These are phyloP conservation scores for Podilymbus podiceps DNA, from an alignment of 2,113 vertebrate species.

Conservation along the genomic window DNA sequence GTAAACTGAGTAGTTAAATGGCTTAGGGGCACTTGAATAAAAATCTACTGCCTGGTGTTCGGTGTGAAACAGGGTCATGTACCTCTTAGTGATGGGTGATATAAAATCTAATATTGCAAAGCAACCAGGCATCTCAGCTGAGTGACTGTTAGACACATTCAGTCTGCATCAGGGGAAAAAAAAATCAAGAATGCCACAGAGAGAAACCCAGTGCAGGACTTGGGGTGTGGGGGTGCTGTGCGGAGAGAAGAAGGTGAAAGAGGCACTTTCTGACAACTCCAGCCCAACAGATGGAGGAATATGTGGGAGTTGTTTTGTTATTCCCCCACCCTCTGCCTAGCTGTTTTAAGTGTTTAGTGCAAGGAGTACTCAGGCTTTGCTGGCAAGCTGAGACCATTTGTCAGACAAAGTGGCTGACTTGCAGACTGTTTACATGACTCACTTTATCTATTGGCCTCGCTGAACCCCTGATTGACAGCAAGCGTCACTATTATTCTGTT, in stretches of 20 bases:
- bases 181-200: neutral
- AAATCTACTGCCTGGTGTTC: neutral
- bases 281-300: neutral
- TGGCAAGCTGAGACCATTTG: neutral
- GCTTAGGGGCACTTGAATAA: neutral
- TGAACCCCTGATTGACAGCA: neutral
- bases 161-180: neutral
- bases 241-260: neutral
- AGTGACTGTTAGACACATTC: neutral
- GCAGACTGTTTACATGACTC: neutral
- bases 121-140: neutral
- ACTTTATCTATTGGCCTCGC: neutral
- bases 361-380: neutral
- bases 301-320: neutral
- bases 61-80: neutral
- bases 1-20: neutral
- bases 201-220: neutral
- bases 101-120: neutral
- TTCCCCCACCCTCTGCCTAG: neutral
- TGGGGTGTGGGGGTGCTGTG: neutral
- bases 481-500: neutral
- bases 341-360: neutral
- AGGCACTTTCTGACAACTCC: neutral
- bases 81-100: neutral
- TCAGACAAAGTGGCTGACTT: neutral